Conservation (phyloP, 2,113 vertebrate genomes). For the Polypterus bichir region DNA sequence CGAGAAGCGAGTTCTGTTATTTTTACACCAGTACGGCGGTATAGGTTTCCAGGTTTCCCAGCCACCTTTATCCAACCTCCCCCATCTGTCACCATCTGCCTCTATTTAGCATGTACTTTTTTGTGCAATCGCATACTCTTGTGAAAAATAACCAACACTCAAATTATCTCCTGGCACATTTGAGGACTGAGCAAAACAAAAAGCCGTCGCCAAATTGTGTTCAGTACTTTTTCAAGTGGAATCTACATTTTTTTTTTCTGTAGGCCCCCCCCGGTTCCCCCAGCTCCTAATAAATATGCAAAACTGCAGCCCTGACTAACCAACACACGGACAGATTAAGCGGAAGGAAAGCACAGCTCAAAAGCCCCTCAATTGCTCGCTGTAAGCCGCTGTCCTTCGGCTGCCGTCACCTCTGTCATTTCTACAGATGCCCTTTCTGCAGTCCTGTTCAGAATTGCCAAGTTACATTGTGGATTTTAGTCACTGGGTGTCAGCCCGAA, state of each 20-base stretch:
- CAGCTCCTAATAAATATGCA: neutral
- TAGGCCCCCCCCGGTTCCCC: conserved; percentile 3
- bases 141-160: conserved; percentile 98
- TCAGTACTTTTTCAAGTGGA: conserved; percentile 77
- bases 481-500: too few relatives aligned
- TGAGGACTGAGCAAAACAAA: conserved; percentile 80
- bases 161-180: conserved; percentile 94
- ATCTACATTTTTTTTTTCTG: conserved; percentile 28
- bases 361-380: too few relatives aligned
- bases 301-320: neutral
- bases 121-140: conserved; percentile 93
- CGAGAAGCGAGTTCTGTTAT: conserved; percentile 80
- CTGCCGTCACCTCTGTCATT: too few relatives aligned
- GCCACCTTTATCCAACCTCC: conserved; percentile 98
- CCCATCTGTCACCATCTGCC: conserved; percentile 99
- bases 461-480: too few relatives aligned
- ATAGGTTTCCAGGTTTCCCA: conserved; percentile 93
- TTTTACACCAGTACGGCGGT: conserved; percentile 88
- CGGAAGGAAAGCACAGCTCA: too few relatives aligned
- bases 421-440: too few relatives aligned
- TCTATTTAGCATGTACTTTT: conserved; percentile 97
- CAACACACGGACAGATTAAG: too few relatives aligned
- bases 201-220: conserved; percentile 87
- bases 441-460: too few relatives aligned
- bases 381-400: too few relatives aligned